Evolutionary conservation across 2,113 vertebrate species (phyloP).

Genomic region (Thamnophis sirtalis): DNA sequence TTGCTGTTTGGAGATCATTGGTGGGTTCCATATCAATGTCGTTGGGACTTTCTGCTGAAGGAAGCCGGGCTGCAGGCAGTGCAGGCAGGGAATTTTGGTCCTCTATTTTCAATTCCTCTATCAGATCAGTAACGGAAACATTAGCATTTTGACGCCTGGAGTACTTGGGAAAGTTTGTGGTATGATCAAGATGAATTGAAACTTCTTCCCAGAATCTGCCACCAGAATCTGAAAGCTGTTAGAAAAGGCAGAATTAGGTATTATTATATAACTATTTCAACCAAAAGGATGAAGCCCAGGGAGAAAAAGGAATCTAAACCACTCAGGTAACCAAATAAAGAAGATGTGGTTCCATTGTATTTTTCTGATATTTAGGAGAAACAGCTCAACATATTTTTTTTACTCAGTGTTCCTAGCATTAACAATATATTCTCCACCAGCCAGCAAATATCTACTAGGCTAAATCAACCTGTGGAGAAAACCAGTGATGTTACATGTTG

Average conservation of each 20-base stretch:
- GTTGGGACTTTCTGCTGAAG: neutral
- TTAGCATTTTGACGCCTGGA: neutral
- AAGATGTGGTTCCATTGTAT: neutral
- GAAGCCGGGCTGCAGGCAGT: neutral
- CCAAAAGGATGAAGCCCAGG: neutral
- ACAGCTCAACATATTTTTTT: neutral
- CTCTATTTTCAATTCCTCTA: fast-evolving
- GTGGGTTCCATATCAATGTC: constrained; percentile 63
- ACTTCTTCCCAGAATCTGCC: constrained; percentile 71
- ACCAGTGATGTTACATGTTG: neutral
- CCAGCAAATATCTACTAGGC: neutral
- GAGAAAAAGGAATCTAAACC: neutral
- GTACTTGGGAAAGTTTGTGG: neutral
- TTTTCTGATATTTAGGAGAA: neutral
- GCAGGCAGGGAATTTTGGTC: neutral
- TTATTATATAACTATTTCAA: neutral
- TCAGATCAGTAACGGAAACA: fast-evolving
- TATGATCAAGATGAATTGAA: fast-evolving
- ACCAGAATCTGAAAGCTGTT: constrained; percentile 70
- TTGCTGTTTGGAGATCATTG: constrained; percentile 44
- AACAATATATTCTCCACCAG: neutral
- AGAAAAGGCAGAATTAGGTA: neutral
- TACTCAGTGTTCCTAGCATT: neutral
- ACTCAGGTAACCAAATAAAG: neutral
- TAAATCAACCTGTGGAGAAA: neutral